Evolutionary conservation across 2,888 invertebrate species (phyloP).

Genomic region (Andrena trimmerana): DNA sequence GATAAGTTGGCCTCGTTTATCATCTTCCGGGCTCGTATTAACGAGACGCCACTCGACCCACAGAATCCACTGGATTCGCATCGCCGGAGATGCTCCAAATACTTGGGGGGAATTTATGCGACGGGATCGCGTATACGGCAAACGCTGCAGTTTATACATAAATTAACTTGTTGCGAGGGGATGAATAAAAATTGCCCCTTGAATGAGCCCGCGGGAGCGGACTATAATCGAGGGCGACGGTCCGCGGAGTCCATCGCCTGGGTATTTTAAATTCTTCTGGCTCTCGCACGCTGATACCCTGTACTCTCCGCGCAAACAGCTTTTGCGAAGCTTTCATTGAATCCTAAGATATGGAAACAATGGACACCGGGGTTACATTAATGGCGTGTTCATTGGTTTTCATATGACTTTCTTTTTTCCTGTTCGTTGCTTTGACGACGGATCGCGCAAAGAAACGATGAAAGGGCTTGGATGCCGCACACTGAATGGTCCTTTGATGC

Average conservation of each 20-base stretch:
- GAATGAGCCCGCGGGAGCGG: background rate
- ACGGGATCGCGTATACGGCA: conserved; percentile 22
- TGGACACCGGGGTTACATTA: too few species aligned
- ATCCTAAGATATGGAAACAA: background rate
- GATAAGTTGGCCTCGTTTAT: conserved; percentile 77
- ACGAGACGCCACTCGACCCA: conserved; percentile 72
- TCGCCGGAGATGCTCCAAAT: conserved; percentile 66
- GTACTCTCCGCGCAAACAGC: background rate
- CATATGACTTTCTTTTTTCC: background rate
- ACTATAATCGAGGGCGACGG: conserved; percentile 17
- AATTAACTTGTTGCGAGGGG: conserved; percentile 69
- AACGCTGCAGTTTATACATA: conserved; percentile 45
- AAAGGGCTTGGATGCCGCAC: conserved; percentile 12
- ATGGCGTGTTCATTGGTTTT: background rate
- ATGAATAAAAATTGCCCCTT: conserved; percentile 35
- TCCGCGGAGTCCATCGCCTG: background rate
- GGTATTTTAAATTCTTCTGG: background rate
- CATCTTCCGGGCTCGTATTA: conserved; percentile 73
- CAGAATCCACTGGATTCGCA: conserved; percentile 72
- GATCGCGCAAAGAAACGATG: background rate
- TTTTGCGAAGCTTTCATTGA: background rate
- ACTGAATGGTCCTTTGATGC: conserved; percentile 3
- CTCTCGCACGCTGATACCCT: background rate
- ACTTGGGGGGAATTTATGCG: conserved; percentile 63
- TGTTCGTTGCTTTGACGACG: background rate